Percentiles rank a stretch among this genome's conserved stretches.
phyloP scores from a whole-genome alignment of 2,797 vertebrate species.

The Hemibagrus guttatus region DNA sequence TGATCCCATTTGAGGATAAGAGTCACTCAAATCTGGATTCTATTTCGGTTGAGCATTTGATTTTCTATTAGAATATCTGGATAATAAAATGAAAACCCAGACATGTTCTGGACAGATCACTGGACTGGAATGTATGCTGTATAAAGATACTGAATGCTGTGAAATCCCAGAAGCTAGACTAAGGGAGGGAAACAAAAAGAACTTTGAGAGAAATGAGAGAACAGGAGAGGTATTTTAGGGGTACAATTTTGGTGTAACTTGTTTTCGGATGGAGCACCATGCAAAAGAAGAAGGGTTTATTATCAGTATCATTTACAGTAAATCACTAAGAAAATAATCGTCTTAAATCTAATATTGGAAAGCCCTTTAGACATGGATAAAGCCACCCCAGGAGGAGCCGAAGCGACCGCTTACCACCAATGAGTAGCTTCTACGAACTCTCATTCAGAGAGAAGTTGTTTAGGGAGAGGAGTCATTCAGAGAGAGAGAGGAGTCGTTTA shows the following conservation, averaged over 20 bases:
- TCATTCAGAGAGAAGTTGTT: no score
- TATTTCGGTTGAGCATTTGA: neutral
- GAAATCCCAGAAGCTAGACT: conserved; percentile 1
- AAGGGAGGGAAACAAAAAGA: neutral
- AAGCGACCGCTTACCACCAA: conserved; percentile 5
- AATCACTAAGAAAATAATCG: neutral
- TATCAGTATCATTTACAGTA: no score
- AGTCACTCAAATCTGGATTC: neutral
- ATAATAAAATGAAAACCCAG: neutral
- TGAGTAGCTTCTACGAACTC: neutral
- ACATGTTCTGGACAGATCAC: neutral
- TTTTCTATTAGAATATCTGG: neutral
- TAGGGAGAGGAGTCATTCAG: no score
- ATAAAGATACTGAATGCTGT: neutral
- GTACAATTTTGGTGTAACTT: no score
- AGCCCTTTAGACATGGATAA: no score
- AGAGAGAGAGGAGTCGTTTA: no score
- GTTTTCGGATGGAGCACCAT: no score
- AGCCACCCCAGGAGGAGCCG: neutral
- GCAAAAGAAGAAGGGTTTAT: neutral
- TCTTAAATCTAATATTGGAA: no score
- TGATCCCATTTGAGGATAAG: neutral
- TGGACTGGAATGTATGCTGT: no score
- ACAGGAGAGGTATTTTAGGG: neutral
- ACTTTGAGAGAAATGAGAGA: neutral